phyloP scores from a whole-genome alignment of 2,888 invertebrate genomes.

The Hirtodrosophila histrioides region DNA sequence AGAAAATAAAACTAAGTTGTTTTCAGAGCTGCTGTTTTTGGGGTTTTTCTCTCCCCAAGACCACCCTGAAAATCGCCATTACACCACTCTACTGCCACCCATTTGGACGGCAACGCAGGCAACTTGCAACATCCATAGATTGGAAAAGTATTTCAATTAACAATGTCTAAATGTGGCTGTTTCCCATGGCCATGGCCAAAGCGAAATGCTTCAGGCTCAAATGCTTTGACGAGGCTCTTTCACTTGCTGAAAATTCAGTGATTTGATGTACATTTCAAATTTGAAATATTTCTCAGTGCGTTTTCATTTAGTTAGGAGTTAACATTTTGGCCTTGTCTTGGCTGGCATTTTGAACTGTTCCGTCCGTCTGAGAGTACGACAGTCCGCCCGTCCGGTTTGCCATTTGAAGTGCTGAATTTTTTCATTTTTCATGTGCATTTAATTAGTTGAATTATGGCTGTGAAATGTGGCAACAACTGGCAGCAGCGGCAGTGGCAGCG shows the following conservation, averaged over 20 bases:
- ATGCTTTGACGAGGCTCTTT: constrained; percentile 52
- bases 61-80: not conserved
- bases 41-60: too few relatives aligned
- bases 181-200: constrained; percentile 53
- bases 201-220: constrained; percentile 16
- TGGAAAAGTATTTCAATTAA: constrained; percentile 46
- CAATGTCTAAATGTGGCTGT: constrained; percentile 44
- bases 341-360: constrained; percentile 47
- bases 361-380: too few relatives aligned
- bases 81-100: not conserved
- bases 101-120: constrained; percentile 13
- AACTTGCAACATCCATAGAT: constrained; percentile 8
- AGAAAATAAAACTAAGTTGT: too few relatives aligned
- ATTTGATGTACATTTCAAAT: constrained; percentile 58
- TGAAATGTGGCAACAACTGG: constrained; percentile 69
- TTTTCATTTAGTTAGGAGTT: constrained; percentile 39
- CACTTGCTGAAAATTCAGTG: constrained; percentile 49
- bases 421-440: constrained; percentile 74
- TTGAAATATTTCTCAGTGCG: constrained; percentile 71
- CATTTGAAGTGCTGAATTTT: constrained; percentile 78
- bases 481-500: constrained; percentile 1
- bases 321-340: constrained; percentile 44
- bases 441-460: constrained; percentile 80
- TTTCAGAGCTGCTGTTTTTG: too few relatives aligned
- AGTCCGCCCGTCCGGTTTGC: constrained; percentile 70